These are phyloP conservation scores for Cephalopholis sonnerati DNA, from an alignment of 2,113 vertebrate species.

Conservation along the genomic window DNA sequence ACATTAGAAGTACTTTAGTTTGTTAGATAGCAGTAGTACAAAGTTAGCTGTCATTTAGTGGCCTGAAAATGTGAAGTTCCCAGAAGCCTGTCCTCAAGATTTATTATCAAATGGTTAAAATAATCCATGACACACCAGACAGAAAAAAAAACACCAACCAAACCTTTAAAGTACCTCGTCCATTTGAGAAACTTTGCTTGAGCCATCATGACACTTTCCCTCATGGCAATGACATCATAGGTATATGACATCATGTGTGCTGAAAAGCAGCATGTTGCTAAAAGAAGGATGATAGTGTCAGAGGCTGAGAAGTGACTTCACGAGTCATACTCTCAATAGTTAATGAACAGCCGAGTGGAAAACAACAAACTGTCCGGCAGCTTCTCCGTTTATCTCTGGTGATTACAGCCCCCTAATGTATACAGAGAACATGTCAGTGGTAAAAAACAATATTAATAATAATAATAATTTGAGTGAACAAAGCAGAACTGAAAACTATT, in stretches of 20 bases:
- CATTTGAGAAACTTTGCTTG: neutral
- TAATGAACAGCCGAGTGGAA: constrained; percentile 49
- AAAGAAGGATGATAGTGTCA: constrained; percentile 48
- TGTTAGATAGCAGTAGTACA: no score
- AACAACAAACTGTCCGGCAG: constrained; percentile 33
- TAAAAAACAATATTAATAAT: neutral
- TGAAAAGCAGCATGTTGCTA: constrained; percentile 12
- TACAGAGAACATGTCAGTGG: no score
- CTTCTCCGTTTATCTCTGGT: neutral
- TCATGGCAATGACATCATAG: constrained; percentile 23
- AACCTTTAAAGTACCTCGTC: constrained; percentile 17
- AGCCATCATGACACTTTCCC: neutral
- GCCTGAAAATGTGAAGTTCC: neutral
- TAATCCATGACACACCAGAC: neutral
- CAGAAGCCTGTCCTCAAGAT: neutral
- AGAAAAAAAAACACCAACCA: neutral
- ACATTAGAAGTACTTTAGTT: neutral
- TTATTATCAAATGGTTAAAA: neutral
- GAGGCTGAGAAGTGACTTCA: constrained; percentile 47
- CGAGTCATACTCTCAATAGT: constrained; percentile 46
- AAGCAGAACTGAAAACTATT: no score
- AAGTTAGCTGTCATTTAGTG: neutral
- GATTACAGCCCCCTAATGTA: neutral
- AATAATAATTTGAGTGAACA: neutral
- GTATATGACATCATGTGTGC: constrained; percentile 51